Percentiles rank a stretch among this genome's conserved stretches.
phyloP scores from a whole-genome alignment of 2,797 vertebrate genomes.

The Megalops cyprinoides region DNA sequence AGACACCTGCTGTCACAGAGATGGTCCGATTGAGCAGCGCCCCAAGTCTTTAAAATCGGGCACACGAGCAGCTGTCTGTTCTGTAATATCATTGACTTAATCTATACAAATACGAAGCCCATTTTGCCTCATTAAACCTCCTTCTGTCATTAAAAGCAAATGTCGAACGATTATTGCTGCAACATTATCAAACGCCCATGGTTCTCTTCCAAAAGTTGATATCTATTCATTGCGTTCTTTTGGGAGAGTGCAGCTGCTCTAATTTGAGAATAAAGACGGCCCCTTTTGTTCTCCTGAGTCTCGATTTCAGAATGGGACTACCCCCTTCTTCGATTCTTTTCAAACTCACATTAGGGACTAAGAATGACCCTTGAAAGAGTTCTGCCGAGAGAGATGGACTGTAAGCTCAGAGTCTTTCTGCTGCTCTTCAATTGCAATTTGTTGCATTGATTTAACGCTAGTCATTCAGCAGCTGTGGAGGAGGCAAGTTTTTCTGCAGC shows the following conservation, averaged over 20 bases:
- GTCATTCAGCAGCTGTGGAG: constrained; percentile 61
- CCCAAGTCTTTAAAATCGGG: not conserved
- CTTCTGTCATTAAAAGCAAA: constrained; percentile 41
- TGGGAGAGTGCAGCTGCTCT: constrained; percentile 68
- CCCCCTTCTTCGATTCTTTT: constrained; percentile 69
- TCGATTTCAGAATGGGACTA: constrained; percentile 71
- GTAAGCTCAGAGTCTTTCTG: constrained; percentile 57
- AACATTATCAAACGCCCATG: constrained; percentile 54
- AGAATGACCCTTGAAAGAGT: constrained; percentile 68
- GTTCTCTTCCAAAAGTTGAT: constrained; percentile 76
- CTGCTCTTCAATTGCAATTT: constrained; percentile 54
- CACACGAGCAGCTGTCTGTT: not conserved
- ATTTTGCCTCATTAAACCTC: constrained; percentile 37
- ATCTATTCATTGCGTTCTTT: constrained; percentile 68
- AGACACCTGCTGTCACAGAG: not conserved
- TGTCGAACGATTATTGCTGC: constrained; percentile 42
- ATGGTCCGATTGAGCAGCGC: not conserved
- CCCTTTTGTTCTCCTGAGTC: constrained; percentile 69
- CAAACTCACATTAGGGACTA: constrained; percentile 76
- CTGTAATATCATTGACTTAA: not conserved
- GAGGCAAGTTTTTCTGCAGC: not conserved
- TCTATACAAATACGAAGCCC: constrained; percentile 16
- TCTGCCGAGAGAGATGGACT: constrained; percentile 63
- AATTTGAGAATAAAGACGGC: constrained; percentile 75
- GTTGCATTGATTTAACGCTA: constrained; percentile 60